Conservation (phyloP, 2,797 vertebrate species). For the Pseudocheirus occidentalis region DNA sequence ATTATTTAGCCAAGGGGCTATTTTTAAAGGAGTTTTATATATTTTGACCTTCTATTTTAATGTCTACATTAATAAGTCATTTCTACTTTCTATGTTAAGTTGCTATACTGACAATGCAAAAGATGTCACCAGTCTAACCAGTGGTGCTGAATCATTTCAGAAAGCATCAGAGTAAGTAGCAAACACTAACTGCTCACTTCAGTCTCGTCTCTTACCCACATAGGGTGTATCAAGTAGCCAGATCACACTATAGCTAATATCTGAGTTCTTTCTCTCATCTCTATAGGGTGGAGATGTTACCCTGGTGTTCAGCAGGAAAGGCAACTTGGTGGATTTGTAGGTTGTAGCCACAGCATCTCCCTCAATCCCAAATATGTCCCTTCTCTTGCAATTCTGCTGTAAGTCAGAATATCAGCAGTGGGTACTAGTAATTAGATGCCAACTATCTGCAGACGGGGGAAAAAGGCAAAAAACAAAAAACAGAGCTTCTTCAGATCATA, state of each 20-base stretch:
- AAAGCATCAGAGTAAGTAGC: not conserved
- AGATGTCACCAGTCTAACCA: not conserved
- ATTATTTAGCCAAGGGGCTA: not conserved
- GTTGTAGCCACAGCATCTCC: not conserved
- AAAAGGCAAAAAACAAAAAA: not conserved
- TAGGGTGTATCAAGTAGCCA: not conserved
- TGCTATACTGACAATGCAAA: not conserved
- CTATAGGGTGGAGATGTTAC: slow-evolving; percentile 9
- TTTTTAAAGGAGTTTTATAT: not conserved
- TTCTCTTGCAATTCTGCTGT: slow-evolving; percentile 22
- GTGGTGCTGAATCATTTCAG: too few relatives aligned
- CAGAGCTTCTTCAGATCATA: not conserved
- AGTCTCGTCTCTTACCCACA: slow-evolving; percentile 19
- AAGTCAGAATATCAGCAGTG: not conserved
- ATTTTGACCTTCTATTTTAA: not conserved
- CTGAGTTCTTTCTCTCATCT: not conserved
- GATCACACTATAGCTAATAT: not conserved
- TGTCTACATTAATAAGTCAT: not conserved
- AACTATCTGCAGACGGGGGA: slow-evolving; percentile 8
- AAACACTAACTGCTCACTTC: not conserved
- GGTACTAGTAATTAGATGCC: slow-evolving; percentile 31
- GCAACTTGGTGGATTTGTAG: not conserved
- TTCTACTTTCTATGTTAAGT: not conserved
- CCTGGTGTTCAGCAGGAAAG: not conserved
- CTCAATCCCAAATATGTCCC: not conserved